Evolutionary conservation across 2,797 vertebrate species (phyloP).

Genomic region (Serranus cabrilla): DNA sequence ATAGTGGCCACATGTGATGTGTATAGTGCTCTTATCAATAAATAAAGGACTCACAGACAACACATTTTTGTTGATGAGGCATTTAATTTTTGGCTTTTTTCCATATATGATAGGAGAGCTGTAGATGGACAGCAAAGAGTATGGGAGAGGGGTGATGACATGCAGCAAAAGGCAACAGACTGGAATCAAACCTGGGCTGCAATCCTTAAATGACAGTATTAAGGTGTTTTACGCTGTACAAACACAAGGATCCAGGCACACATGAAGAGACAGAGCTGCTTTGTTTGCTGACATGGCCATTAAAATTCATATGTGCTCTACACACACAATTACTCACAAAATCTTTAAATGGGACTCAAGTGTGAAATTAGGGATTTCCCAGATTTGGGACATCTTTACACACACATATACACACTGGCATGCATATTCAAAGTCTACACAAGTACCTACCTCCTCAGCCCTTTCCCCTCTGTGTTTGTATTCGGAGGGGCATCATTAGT

Average conservation of each 20-base stretch:
- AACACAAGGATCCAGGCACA: not conserved
- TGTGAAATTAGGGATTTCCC: not conserved
- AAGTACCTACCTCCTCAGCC: not conserved
- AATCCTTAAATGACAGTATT: no score
- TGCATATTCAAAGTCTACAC: not conserved
- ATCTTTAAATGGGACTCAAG: not conserved
- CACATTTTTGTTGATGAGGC: no score
- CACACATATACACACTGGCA: not conserved
- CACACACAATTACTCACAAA: not conserved
- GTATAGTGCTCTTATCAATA: no score
- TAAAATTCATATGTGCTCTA: conserved; percentile 1
- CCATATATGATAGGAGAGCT: no score
- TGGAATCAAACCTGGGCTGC: no score
- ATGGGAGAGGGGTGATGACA: no score
- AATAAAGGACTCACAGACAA: no score
- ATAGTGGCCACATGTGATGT: no score
- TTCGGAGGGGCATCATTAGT: conserved; percentile 38
- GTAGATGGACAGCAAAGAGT: no score
- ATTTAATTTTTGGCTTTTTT: no score
- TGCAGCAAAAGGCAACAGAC: no score
- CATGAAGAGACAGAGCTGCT: not conserved
- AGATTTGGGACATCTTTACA: conserved; percentile 15
- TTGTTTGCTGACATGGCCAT: not conserved
- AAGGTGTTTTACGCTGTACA: not conserved
- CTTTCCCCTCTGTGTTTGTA: conserved; percentile 14